phyloP scores from a whole-genome alignment of 2,888 invertebrate species.

The Unio delphinus region DNA sequence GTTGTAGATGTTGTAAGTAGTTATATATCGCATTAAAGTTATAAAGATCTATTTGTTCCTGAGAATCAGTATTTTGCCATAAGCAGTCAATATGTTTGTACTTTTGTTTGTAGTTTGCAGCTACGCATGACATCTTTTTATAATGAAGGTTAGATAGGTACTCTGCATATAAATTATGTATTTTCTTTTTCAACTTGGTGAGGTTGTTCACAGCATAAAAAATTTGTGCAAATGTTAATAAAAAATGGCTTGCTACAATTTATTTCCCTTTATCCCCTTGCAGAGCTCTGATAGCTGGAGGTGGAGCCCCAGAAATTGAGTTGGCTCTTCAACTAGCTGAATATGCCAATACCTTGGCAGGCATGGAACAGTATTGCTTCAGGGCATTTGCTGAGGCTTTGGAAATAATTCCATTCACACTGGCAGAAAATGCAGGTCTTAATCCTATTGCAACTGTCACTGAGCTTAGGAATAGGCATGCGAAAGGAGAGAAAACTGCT shows the following conservation, averaged over 20 bases:
- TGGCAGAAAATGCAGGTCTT: constrained; percentile 93
- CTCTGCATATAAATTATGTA: too few species aligned
- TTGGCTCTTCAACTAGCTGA: constrained; percentile 87
- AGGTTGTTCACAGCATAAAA: neutral
- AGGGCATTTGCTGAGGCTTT: constrained; percentile 96
- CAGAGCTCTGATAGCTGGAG: constrained; percentile 91
- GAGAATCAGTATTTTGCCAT: too few species aligned
- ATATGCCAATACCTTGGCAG: constrained; percentile 86
- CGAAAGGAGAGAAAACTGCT: constrained; percentile 86
- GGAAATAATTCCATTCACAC: constrained; percentile 91
- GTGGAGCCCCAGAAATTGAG: constrained; percentile 98
- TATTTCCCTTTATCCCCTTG: constrained; percentile 13
- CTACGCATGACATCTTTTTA: too few species aligned
- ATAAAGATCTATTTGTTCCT: too few species aligned
- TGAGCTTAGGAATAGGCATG: constrained; percentile 94
- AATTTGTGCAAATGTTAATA: neutral
- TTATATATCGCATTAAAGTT: too few species aligned
- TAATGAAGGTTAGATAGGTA: too few species aligned
- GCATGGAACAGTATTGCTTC: constrained; percentile 95
- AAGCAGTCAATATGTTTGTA: too few species aligned
- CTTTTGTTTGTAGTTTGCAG: too few species aligned
- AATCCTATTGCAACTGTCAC: constrained; percentile 97
- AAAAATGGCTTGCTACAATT: neutral
- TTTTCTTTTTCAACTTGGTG: neutral
- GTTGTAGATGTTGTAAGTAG: too few species aligned